These are phyloP conservation scores for Resseliella maxima DNA, from an alignment of 2,888 invertebrate genomes.

Conservation along the genomic window DNA sequence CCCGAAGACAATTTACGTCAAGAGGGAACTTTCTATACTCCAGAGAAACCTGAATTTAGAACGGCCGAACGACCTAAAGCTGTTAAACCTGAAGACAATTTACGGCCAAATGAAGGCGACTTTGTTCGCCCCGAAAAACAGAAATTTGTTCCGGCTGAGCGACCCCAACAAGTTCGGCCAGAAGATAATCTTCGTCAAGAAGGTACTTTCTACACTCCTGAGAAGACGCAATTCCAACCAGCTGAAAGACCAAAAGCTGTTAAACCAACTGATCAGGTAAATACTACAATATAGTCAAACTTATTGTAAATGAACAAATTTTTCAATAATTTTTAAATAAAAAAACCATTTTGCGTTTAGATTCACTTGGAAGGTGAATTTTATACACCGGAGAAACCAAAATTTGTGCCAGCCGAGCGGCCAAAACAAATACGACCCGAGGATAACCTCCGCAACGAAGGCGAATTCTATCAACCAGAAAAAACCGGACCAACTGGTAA, in stretches of 20 bases:
- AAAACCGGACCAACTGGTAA: conserved; percentile 70
- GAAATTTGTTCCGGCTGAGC: conserved; percentile 67
- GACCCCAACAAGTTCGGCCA: conserved; percentile 66
- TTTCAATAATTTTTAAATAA: no score
- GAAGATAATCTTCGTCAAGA: conserved; percentile 69
- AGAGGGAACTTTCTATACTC: conserved; percentile 68
- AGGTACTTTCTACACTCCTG: conserved; percentile 67
- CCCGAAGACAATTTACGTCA: conserved; percentile 69
- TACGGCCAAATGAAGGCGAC: conserved; percentile 70
- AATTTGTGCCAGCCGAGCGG: conserved; percentile 69
- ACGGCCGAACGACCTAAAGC: conserved; percentile 70
- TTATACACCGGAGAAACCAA: conserved; percentile 71
- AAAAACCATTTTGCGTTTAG: conserved; percentile 68
- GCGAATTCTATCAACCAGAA: conserved; percentile 70
- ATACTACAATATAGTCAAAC: no score
- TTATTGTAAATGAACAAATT: no score
- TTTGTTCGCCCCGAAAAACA: conserved; percentile 68
- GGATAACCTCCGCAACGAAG: conserved; percentile 71
- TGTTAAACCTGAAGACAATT: conserved; percentile 73
- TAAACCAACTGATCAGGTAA: conserved; percentile 71
- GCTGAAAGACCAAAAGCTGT: conserved; percentile 68
- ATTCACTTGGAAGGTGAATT: conserved; percentile 69
- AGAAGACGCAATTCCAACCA: conserved; percentile 66
- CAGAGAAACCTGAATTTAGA: conserved; percentile 65
- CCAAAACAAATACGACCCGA: conserved; percentile 68